Evolutionary conservation across 2,113 vertebrate species (phyloP).

Genomic region (Peromyscus maniculatus): DNA sequence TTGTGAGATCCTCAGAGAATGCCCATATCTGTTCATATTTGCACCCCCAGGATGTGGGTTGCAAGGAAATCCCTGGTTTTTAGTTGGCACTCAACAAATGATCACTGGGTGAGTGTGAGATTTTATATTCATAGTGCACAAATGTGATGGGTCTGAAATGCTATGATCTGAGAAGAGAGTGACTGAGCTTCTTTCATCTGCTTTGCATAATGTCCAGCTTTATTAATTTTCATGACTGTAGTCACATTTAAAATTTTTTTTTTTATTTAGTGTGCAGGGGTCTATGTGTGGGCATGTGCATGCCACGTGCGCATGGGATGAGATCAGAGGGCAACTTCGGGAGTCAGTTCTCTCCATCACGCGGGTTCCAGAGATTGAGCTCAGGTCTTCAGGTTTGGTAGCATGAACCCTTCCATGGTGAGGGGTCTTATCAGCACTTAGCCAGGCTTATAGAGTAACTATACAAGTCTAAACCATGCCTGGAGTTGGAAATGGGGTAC

Average conservation of each 20-base stretch:
- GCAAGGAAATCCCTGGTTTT: not conserved
- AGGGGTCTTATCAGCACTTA: not conserved
- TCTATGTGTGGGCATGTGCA: not conserved
- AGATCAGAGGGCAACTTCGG: too few species aligned
- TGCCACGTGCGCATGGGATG: not conserved
- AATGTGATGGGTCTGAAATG: conserved; percentile 5
- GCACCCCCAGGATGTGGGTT: not conserved
- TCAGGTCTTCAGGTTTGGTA: not conserved
- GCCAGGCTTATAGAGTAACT: not conserved
- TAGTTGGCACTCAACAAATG: not conserved
- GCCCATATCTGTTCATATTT: not conserved
- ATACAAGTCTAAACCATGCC: conserved; percentile 5
- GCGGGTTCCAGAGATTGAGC: not conserved
- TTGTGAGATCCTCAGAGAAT: not conserved
- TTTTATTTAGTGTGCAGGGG: not conserved
- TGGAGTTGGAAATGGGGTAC: conserved; percentile 53
- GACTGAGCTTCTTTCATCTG: conserved; percentile 20
- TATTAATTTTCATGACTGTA: conserved; percentile 52
- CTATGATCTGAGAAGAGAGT: not conserved
- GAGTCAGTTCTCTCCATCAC: not conserved
- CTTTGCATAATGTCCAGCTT: not conserved
- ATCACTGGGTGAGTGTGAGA: not conserved
- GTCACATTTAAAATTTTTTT: not conserved
- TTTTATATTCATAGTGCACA: not conserved
- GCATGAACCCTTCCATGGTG: not conserved